Base-by-base conservation (phyloP, 2,113 vertebrate genomes). In the Sinocyclocheilus rhinocerous region DNA sequence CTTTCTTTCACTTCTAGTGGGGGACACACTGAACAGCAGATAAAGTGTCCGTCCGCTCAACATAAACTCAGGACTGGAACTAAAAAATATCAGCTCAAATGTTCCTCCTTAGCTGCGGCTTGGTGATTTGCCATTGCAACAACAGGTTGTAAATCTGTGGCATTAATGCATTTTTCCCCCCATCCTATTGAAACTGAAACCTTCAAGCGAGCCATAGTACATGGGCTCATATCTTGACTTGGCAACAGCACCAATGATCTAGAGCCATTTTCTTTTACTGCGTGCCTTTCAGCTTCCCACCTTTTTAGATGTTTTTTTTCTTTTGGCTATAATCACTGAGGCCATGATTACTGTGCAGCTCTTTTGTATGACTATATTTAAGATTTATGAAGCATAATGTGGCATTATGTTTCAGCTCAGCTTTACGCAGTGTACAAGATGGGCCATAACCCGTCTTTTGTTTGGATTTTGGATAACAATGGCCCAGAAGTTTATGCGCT, bases 111-210 rank as follows among this genome's bases (percentile, higher is more conserved):
- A n/a, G 80, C 78, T 81, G 50, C 26, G 39, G 33, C 6, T 73
- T 65, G 50, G 22, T 83, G 76, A 85, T 80, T 73, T 77, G 84
- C 84, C 72, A 36, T 72, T 22, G 48, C 36, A 88, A 75, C 76
- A 89, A 80, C 84, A 89, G 55, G 70, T 89, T 90, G 85, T 90
- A 90, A 89, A 92, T 87, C 78, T 79, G 22, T 69, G 16, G 75
- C 45, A 82, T 87, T 77, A 57, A 76, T 84, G 48, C 76, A 83
- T 84, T 70, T 87, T 45, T 36, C 83, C 63, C 78, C 61, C 57
- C 69, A 18, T 78, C 45, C 72, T 79, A 63, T 70, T 84, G 73
- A 90, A 91, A 89, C 29, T 26, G 73, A 87, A 87, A 65, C 52
- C n/a, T 72, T 78, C n/a, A 61, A 45, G 11, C 6, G 26, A 85